Conservation (phyloP, 2,888 invertebrate species). For the Meta bourneti region DNA sequence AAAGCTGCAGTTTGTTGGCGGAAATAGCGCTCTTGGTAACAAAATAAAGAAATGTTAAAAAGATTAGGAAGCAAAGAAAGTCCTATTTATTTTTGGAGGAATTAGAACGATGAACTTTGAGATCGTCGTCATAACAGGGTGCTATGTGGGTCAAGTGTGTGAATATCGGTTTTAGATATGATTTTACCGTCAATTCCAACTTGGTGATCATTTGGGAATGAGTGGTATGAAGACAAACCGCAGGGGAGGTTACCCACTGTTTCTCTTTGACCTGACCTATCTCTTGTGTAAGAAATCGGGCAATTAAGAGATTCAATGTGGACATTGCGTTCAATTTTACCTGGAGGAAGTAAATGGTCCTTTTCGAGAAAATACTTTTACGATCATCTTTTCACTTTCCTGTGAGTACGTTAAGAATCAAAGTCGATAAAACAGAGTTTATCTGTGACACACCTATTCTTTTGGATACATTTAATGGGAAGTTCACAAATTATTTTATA, state of each 20-base stretch:
- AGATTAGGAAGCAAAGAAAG: constrained; percentile 52
- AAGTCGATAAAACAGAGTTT: too few species aligned
- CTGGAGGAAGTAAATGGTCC: too few species aligned
- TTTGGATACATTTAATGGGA: too few species aligned
- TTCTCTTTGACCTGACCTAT: not conserved
- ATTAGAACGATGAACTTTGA: constrained; percentile 69
- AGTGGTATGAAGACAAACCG: not conserved
- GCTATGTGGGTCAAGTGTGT: constrained; percentile 67
- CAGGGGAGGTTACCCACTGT: not conserved
- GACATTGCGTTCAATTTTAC: too few species aligned
- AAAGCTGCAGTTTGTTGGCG: constrained; percentile 4
- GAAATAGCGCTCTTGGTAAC: constrained; percentile 23
- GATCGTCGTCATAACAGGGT: constrained; percentile 36
- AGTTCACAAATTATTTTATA: too few species aligned
- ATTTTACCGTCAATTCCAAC: not conserved
- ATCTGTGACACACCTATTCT: too few species aligned
- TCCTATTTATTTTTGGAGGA: constrained; percentile 65
- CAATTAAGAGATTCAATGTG: too few species aligned
- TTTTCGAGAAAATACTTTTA: too few species aligned
- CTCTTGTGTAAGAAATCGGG: too few species aligned
- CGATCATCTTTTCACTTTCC: too few species aligned
- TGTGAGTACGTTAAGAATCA: too few species aligned
- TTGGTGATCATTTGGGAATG: too few species aligned
- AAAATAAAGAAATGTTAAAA: constrained; percentile 26
- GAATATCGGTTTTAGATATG: constrained; percentile 21